Conservation (phyloP, 2,797 vertebrate species). For the Diplodus sargus region DNA sequence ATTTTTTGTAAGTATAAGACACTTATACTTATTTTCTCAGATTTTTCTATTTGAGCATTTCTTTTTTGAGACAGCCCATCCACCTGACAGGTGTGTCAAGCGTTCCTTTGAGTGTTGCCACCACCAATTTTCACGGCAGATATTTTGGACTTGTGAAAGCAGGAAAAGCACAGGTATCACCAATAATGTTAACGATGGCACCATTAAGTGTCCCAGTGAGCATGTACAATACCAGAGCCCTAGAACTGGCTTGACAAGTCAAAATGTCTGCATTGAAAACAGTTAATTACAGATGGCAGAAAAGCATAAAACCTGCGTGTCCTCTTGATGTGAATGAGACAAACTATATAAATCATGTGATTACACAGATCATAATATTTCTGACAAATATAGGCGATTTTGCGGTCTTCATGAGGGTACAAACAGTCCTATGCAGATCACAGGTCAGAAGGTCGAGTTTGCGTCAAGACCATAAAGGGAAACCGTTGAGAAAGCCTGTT, state of each 20-base stretch:
- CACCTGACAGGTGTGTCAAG: too few relatives aligned
- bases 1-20: not conserved
- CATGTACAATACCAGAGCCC: too few relatives aligned
- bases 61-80: too few relatives aligned
- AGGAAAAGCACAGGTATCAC: too few relatives aligned
- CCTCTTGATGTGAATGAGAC: not conserved
- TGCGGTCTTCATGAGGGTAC: not conserved
- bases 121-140: not conserved
- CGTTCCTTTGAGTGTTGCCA: not conserved
- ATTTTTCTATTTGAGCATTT: too few relatives aligned
- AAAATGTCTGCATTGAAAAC: too few relatives aligned
- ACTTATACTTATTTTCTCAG: too few relatives aligned
- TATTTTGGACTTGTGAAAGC: too few relatives aligned
- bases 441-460: not conserved
- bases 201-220: too few relatives aligned
- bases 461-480: not conserved
- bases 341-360: not conserved
- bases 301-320: not conserved
- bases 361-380: not conserved
- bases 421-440: not conserved
- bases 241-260: too few relatives aligned
- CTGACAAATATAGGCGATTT: not conserved
- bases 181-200: too few relatives aligned
- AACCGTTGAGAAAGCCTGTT: not conserved
- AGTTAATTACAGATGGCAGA: not conserved